Base-by-base conservation (phyloP, 2,113 vertebrate genomes). In the Calidris pygmaea region DNA sequence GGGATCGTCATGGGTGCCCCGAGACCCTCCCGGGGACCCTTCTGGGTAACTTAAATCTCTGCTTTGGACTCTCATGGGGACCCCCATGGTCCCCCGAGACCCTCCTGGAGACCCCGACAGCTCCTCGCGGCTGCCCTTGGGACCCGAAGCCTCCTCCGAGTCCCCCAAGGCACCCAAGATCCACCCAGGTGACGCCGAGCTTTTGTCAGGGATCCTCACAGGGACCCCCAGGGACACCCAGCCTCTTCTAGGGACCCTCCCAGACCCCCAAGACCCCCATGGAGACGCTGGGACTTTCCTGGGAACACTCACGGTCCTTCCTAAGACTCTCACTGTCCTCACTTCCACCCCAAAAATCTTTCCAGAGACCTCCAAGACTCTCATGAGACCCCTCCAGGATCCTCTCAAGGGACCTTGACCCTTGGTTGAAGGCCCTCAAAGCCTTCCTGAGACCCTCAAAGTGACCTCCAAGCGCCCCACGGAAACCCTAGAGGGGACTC, bases 151-250 rank as follows among this genome's bases (percentile, higher is more conserved):
- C 58, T 19, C 43, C 2, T 0, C 35, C 9, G 16, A 29, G 29
- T 15, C 26, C 21, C 24, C 39, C 24, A 22, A 34, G 16, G 22
- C 1, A 1, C 29, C 14, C 0, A 0, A n/a, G 19, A 35, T 26
- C 62, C 11, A 29, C 32, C 37, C 18, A 65, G 35, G 17, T 60
- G 58, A 62, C 35, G 12, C 43, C 10, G 27, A 60, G n/a, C 22
- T 47, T 47, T 47, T 47, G 47, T 47, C 20, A 47, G 10, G 45
- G 45, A 47, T 78, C 34, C 19, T 75, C 32, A 11, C 20, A 47
- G 10, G 32, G 24, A 59, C 34, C 13, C 24, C 29, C 35, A 12
- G 2, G n/a, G n/a, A 58, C 56, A 10, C 2, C 19, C 19, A 29
- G 34, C 12, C 52, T 21, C 32, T 35, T 4, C 13, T 10, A n/a